Conservation (phyloP, 2,113 vertebrate species). For the Kryptolebias marmoratus region DNA sequence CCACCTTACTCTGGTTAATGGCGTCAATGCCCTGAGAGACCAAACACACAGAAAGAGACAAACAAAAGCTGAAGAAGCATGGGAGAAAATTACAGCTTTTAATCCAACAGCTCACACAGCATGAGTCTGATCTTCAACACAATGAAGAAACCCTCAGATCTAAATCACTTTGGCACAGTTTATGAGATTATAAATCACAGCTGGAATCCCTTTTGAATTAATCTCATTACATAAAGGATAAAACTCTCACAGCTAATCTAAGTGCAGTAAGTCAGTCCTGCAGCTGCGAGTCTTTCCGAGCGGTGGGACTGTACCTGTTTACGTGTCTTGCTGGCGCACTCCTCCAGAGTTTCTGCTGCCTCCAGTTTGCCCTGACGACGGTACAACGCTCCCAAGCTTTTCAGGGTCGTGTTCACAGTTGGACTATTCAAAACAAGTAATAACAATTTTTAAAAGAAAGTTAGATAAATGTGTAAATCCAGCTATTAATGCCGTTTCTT, state of each 20-base stretch:
- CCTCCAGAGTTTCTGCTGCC: slow-evolving; percentile 89
- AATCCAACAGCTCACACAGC: neutral
- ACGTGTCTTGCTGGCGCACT: slow-evolving; percentile 86
- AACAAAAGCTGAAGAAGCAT: neutral
- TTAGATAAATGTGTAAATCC: too few species aligned
- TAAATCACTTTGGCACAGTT: neutral
- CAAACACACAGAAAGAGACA: neutral
- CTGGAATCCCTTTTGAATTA: slow-evolving; percentile 7
- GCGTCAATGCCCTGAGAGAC: slow-evolving; percentile 85
- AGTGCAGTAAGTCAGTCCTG: neutral
- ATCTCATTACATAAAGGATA: neutral
- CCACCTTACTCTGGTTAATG: slow-evolving; percentile 89
- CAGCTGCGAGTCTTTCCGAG: neutral
- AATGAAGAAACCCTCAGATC: neutral
- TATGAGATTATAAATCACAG: slow-evolving; percentile 26
- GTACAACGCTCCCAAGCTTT: slow-evolving; percentile 88
- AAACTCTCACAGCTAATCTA: slow-evolving; percentile 6
- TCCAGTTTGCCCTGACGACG: slow-evolving; percentile 92
- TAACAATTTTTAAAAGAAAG: neutral
- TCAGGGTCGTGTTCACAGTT: slow-evolving; percentile 89
- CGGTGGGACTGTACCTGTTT: slow-evolving; percentile 81
- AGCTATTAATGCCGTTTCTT: neutral
- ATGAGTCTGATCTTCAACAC: too few species aligned
- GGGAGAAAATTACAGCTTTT: neutral
- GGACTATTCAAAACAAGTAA: slow-evolving; percentile 70